Evolutionary conservation across 2,888 invertebrate genomes (phyloP), one percentile per base, ranked within the genome.

Genomic region (Netelia melanura): DNA sequence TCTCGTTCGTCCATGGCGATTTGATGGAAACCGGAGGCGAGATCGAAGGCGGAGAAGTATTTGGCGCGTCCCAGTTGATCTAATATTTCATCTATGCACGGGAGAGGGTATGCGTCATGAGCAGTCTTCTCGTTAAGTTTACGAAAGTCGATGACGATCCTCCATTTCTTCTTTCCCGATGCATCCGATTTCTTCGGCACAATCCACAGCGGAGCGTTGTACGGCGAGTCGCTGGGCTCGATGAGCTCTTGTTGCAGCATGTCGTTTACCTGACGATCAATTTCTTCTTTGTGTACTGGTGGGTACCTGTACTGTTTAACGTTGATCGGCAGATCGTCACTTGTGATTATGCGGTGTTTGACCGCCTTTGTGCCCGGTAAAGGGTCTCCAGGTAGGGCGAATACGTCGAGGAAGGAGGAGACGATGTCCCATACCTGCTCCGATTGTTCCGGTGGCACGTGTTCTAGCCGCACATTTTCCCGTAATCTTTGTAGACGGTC

Each of bases 331-430:
- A 25, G 25, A 14, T 58, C 71, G 38, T 71, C 56, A 8, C 11
- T 71, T 0, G 71, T 48, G 6, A 48, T 48, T 0, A 44, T 74
- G 25, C 72, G 44, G 25, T 64, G 62, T 30, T 74, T 52, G 38
- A 74, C 74, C 52, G 62, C 74, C 10, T 74, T 74, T 21, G 74
- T 74, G 2, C 62, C 74, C 17, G 62, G 74, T 9, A 74, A 6
- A 5, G 48, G 30, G 2, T 25, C 30, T 23, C 25, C 25, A 52
- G 74, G 74, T 74, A 74, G 21, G 3, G 74, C 30, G 52, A 62
- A 64, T 10, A 64, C 62, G 62, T 74, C 48, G 25, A 48, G 48
- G 8, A 48, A 48, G 48, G 48, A 48, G 10, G 48, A 48, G 10
- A 48, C 48, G 8, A 48, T 48, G 1, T 48, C 6, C 48, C 48